Evolutionary conservation across 2,113 vertebrate species (phyloP), one percentile per base, ranked within the genome.

Genomic region (Galemys pyrenaicus): DNA sequence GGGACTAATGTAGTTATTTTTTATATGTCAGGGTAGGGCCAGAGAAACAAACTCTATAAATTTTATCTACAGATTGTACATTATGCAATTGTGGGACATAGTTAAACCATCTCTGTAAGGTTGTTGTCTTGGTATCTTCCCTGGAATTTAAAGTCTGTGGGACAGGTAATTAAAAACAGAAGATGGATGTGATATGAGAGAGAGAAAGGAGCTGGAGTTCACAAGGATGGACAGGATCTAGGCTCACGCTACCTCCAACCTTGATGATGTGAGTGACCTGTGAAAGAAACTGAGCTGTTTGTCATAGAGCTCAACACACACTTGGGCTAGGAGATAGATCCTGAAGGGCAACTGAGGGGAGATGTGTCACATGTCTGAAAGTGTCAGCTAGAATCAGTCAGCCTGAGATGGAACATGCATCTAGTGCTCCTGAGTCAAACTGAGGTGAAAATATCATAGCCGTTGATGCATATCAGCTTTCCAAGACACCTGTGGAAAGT

Each of bases 171-270:
- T 28, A 44, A 78, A 56, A 71, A 54, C 32, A 67, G 92, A 90
- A 56, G 30, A 44, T 5, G 51, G 28, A 5, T 5, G 4, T 58
- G 22, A 56, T 24, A 16, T 56, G 1, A 0, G 32, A 32, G 10
- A 20, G 30, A 71, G 10, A 17, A 37, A 37, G 30, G 19, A 41
- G 65, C 32, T 58, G 44, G 30, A 37, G 20, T 26, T 39, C 74
- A 20, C 0, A 0, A 60, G 2, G 4, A 39, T 10, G 37, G 5
- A 15, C 20, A 44, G 4, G 32, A 73, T 22, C 26, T 4, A 4
- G 12, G 46, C n/a, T 68, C n/a, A 8, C 7, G 20, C 3, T 37
- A 35, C 20, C 49, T 87, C 16, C 28, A 15, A 19, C 51, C 51
- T 68, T 49, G 28, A 81, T 54, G 39, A 16, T 1, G 9, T 13